Evolutionary conservation across 2,113 vertebrate genomes (phyloP).

Genomic region (Grus americana): DNA sequence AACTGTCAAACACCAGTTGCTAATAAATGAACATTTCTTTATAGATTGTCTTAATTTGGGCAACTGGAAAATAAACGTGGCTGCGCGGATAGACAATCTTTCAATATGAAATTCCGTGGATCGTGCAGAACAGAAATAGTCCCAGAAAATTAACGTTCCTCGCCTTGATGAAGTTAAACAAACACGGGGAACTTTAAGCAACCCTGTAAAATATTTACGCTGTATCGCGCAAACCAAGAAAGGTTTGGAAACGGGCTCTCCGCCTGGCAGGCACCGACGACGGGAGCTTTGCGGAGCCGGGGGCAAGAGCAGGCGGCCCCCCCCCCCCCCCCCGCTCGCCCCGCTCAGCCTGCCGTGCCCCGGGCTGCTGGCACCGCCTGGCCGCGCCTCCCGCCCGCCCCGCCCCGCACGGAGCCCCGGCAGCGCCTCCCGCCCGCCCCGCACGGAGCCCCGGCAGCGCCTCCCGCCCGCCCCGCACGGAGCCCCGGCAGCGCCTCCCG

Average conservation of each 20-base stretch:
- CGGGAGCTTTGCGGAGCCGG: background rate
- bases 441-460: too few species aligned
- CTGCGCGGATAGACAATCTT: slow-evolving; percentile 25
- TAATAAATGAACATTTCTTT: slow-evolving; percentile 86
- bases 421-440: too few species aligned
- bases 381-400: too few species aligned
- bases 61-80: slow-evolving; percentile 69
- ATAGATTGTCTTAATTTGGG: slow-evolving; percentile 79
- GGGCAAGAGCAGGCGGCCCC: background rate
- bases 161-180: slow-evolving; percentile 9
- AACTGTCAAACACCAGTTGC: slow-evolving; percentile 83
- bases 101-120: slow-evolving; percentile 10
- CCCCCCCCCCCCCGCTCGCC: accelerated
- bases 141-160: slow-evolving; percentile 27
- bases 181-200: slow-evolving; percentile 18
- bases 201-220: background rate
- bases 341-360: accelerated
- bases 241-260: background rate
- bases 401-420: too few species aligned
- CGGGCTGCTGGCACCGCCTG: background rate
- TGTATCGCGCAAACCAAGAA: background rate
- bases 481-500: too few species aligned
- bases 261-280: accelerated
- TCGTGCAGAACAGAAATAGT: slow-evolving; percentile 1
- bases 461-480: too few species aligned